Evolutionary conservation across 2,888 invertebrate genomes (phyloP).

Genomic region (Mythimna loreyi): DNA sequence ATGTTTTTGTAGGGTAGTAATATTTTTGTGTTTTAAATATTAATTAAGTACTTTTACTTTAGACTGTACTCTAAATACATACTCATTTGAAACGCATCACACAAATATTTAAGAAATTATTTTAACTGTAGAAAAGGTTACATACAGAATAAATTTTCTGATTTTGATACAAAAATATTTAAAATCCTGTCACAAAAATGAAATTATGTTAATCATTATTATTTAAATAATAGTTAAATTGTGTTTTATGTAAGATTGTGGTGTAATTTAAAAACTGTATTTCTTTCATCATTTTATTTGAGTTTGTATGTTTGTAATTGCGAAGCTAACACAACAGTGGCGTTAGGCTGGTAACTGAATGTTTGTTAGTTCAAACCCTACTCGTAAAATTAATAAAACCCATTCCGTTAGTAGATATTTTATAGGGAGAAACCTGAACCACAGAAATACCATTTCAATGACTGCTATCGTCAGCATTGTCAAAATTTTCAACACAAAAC

Average conservation of each 20-base stretch:
- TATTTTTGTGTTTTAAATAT: not conserved
- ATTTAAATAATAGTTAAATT: no score
- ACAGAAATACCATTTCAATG: no score
- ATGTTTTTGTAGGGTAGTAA: conserved; percentile 2
- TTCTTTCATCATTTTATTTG: not conserved
- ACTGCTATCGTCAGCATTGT: no score
- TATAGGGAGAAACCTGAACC: no score
- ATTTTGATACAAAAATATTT: not conserved
- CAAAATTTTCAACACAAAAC: no score
- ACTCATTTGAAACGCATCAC: conserved; percentile 8
- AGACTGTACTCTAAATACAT: not conserved
- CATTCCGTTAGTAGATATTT: no score
- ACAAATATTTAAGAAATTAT: conserved; percentile 9
- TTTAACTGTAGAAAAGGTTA: not conserved
- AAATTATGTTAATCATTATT: not conserved
- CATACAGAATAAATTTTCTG: not conserved
- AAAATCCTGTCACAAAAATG: conserved; percentile 15
- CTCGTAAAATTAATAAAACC: no score
- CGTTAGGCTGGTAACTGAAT: not conserved
- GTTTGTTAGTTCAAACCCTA: not conserved
- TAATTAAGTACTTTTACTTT: not conserved
- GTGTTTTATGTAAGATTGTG: no score
- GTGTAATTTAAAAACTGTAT: not conserved
- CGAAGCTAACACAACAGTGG: no score
- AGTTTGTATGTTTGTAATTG: not conserved